A percentile compares a stretch with the other conserved stretches of the same genome.
These are phyloP conservation scores for Diloba caeruleocephala DNA, from an alignment of 2,888 invertebrate genomes.

Conservation along the genomic window DNA sequence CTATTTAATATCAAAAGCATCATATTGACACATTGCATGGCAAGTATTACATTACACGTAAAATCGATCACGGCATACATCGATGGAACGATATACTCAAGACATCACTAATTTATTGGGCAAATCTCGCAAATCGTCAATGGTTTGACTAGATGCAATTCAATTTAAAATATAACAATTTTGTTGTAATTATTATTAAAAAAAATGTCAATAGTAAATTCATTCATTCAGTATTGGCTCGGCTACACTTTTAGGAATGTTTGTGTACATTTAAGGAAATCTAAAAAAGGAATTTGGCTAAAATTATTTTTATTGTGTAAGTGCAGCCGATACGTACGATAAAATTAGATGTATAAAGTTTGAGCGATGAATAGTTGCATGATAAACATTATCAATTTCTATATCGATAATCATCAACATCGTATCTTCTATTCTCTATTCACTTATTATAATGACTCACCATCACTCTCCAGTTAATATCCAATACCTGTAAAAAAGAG, in stretches of 20 bases:
- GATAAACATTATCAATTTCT: conserved; percentile 53
- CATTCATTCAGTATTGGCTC: conserved; percentile 22
- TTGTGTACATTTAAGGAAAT: conserved; percentile 25
- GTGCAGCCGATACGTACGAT: conserved; percentile 23
- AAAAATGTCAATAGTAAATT: conserved; percentile 46
- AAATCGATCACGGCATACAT: conserved; percentile 46
- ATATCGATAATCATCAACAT: conserved; percentile 51
- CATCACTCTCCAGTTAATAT: conserved; percentile 61
- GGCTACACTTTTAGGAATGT: conserved; percentile 41
- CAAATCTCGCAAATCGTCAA: conserved; percentile 42
- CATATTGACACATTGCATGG: conserved; percentile 50
- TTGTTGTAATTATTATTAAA: conserved; percentile 13
- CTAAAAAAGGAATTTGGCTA: conserved; percentile 40
- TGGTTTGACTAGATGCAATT: conserved; percentile 60
- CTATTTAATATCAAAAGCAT: conserved; percentile 42
- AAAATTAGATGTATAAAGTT: conserved; percentile 66
- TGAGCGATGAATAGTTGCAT: conserved; percentile 71
- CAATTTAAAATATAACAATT: conserved; percentile 28
- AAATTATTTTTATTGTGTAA: conserved; percentile 7
- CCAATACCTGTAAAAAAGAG: conserved; percentile 67
- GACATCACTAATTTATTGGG: conserved; percentile 39
- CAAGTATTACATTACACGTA: conserved; percentile 46
- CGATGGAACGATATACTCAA: no score
- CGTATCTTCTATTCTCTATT: conserved; percentile 44
- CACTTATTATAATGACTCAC: conserved; percentile 69